A percentile compares a stretch with the other conserved stretches of the same genome.
Evolutionary conservation across 2,113 vertebrate genomes (phyloP).

Genomic region (Circaetus gallicus): DNA sequence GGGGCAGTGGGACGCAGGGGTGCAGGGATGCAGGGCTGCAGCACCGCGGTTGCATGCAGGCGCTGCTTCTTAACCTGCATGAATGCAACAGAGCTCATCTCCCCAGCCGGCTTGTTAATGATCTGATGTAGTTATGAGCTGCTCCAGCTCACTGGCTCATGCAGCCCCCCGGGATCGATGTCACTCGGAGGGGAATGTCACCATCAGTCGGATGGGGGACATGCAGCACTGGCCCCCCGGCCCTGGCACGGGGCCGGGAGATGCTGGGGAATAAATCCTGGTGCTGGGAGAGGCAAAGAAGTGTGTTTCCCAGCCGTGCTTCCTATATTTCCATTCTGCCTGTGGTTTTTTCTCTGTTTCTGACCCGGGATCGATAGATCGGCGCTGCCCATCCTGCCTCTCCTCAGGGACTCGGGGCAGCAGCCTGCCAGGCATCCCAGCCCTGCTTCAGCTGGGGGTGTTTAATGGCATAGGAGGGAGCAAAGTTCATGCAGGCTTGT

Average conservation of each 20-base stretch:
- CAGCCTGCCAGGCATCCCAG: background rate
- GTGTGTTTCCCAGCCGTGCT: background rate
- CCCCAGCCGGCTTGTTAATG: background rate
- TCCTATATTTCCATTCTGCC: background rate
- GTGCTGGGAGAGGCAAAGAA: background rate
- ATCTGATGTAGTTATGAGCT: background rate
- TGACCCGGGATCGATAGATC: background rate
- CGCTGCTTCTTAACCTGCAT: background rate
- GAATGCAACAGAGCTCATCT: background rate
- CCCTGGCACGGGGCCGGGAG: background rate
- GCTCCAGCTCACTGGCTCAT: background rate
- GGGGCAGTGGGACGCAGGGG: background rate
- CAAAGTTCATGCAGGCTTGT: background rate
- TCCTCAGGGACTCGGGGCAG: background rate
- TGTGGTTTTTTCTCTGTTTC: background rate
- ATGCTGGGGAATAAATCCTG: background rate
- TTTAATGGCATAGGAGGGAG: background rate
- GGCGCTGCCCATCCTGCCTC: background rate
- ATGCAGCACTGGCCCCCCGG: background rate
- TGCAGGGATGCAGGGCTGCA: background rate
- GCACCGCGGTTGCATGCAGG: background rate
- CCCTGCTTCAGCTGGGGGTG: background rate
- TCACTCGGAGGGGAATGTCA: background rate
- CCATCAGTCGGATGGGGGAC: background rate
- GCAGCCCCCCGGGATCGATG: background rate